Conservation (phyloP, 2,113 vertebrate genomes). For the Elgaria multicarinata region DNA sequence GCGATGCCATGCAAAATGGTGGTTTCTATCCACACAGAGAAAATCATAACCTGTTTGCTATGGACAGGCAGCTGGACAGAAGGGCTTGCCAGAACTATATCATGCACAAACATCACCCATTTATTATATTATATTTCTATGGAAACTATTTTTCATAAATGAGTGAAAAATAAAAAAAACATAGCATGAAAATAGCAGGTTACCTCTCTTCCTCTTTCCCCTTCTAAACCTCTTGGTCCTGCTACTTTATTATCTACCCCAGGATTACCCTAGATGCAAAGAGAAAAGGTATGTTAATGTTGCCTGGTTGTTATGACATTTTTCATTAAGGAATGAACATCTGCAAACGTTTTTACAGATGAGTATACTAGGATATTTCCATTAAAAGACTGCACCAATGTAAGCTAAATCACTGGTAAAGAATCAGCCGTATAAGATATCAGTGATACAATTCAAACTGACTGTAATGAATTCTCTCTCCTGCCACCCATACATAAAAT, state of each 20-base stretch:
- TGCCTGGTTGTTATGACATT: neutral
- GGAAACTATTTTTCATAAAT: neutral
- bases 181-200: neutral
- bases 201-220: constrained; percentile 43
- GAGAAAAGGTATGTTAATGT: neutral
- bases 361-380: too few species aligned
- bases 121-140: neutral
- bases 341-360: neutral
- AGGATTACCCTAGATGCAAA: constrained; percentile 40
- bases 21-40: neutral
- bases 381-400: neutral
- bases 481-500: neutral
- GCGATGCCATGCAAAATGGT: neutral
- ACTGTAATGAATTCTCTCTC: neutral
- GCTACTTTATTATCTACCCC: constrained; percentile 18
- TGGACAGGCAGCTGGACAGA: neutral
- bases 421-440: neutral
- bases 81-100: neutral
- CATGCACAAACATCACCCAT: neutral
- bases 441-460: neutral
- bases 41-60: neutral
- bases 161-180: neutral
- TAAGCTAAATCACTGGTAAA: neutral
- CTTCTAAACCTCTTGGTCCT: constrained; percentile 46
- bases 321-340: neutral